Percentiles rank a stretch among this genome's conserved stretches.
Conservation (phyloP, 2,888 invertebrate species). For the Diaphora mendica region DNA sequence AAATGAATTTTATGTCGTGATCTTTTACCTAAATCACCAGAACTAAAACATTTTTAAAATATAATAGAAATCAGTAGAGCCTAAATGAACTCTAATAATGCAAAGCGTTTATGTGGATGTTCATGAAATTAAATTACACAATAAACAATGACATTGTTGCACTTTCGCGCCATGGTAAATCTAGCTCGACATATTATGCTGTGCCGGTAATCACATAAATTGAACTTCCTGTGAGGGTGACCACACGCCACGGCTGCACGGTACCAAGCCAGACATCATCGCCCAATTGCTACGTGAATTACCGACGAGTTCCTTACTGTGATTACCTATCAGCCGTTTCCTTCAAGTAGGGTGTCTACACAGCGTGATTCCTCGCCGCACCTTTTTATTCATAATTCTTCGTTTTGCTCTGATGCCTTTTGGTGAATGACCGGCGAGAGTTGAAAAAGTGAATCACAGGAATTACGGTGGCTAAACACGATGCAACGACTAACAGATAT, state of each 20-base stretch:
- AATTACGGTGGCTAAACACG: slow-evolving; percentile 80
- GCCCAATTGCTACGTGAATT: slow-evolving; percentile 58
- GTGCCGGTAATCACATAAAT: slow-evolving; percentile 60
- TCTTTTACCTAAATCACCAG: background rate
- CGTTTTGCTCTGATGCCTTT: slow-evolving; percentile 75
- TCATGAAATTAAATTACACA: slow-evolving; percentile 44
- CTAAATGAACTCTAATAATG: slow-evolving; percentile 33
- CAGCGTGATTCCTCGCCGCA: slow-evolving; percentile 81
- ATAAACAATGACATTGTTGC: slow-evolving; percentile 45
- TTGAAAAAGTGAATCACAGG: slow-evolving; percentile 82
- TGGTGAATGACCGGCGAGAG: slow-evolving; percentile 84
- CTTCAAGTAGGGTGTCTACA: slow-evolving; percentile 75
- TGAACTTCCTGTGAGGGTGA: slow-evolving; percentile 76
- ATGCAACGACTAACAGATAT: slow-evolving; percentile 68
- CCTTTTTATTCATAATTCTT: slow-evolving; percentile 82
- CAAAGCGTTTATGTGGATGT: slow-evolving; percentile 24
- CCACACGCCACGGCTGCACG: slow-evolving; percentile 67
- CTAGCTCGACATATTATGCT: slow-evolving; percentile 54
- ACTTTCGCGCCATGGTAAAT: slow-evolving; percentile 48
- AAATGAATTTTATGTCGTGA: background rate
- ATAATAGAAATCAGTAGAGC: background rate
- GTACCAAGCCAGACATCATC: slow-evolving; percentile 69
- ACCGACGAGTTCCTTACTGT: slow-evolving; percentile 57
- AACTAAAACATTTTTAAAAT: background rate
- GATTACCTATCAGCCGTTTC: slow-evolving; percentile 65